Evolutionary conservation across 2,113 vertebrate genomes (phyloP), one percentile per base, ranked within the genome.

Genomic region (Pardalotus punctatus): DNA sequence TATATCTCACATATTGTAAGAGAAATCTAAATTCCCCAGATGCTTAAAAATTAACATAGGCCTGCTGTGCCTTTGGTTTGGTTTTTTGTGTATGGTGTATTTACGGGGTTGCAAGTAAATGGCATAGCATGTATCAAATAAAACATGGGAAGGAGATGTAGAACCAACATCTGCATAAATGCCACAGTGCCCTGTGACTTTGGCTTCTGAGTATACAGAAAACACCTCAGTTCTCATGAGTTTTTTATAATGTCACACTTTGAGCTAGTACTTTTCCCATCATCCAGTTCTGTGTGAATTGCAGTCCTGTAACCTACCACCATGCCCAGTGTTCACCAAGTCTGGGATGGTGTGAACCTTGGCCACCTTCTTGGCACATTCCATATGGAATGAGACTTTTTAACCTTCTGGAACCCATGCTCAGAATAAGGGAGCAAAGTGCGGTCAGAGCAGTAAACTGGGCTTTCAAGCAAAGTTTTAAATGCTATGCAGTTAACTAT

Each of bases 1-100:
- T 72, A 61, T 93, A 81, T 95, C 65, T 93, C 51, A 72, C 38
- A n/a, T 95, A 86, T 90, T 95, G 94, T 76, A 78, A 94, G 80
- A 84, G 77, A 70, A 96, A 84, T 84, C 51, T 84, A 36, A 92
- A 93, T 94, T 94, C 61, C 61, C 57, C 29, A 65, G 72, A 79
- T 90, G 57, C 64, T 90, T 84, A 65, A 92, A 90, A 93, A 88
- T 71, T 78, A 88, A 60, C 2, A 3, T 70, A 73, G 56, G 14
- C 53, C 81, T 90, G 48, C 42, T 90, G 92, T 95, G 93, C 76
- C 57, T 78, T 88, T 51, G 23, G 18, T 84, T 91, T 93, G 21
- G 4, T 72, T 90, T 86, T 87, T 54, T 90, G 36, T 47, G 38
- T 45, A 36, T 86, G 69, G 28, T 38, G 21, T 66, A 23, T 53